Percentiles rank a stretch among this genome's conserved stretches.
Evolutionary conservation across 2,888 invertebrate species (phyloP).

Genomic region (Thymelicus sylvestris): DNA sequence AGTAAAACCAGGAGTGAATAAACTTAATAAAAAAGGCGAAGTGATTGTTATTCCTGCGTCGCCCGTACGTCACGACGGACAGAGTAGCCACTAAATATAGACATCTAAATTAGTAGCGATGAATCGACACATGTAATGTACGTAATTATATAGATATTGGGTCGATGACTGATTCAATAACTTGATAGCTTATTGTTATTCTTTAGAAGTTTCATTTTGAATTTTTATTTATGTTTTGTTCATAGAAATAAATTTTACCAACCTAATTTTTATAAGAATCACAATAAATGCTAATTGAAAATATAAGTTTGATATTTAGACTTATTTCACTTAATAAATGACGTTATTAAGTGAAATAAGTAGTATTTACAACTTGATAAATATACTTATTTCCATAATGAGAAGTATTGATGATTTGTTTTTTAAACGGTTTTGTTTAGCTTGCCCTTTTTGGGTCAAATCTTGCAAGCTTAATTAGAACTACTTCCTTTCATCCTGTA

Average conservation of each 20-base stretch:
- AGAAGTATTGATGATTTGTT: too few species aligned
- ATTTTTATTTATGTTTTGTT: conserved; percentile 1
- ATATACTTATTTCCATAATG: too few species aligned
- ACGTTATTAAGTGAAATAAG: too few species aligned
- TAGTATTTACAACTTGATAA: too few species aligned
- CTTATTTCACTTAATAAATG: too few species aligned
- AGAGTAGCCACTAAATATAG: conserved; percentile 32
- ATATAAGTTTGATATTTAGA: too few species aligned
- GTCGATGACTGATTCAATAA: conserved; percentile 32
- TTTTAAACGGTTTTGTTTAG: too few species aligned
- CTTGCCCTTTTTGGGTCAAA: too few species aligned
- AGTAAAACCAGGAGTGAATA: conserved; percentile 29
- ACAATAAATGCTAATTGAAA: too few species aligned
- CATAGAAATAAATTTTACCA: neutral
- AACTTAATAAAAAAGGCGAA: conserved; percentile 34
- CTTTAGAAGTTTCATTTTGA: neutral
- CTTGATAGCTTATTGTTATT: conserved; percentile 22
- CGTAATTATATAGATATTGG: conserved; percentile 34
- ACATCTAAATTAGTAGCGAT: conserved; percentile 36
- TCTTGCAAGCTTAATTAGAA: too few species aligned
- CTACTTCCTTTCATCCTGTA: too few species aligned
- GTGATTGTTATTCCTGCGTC: conserved; percentile 27
- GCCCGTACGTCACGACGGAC: conserved; percentile 33
- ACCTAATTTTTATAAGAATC: too few species aligned
- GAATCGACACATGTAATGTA: conserved; percentile 37